phyloP scores from a whole-genome alignment of 2,888 invertebrate species.

The Rhingia rostrata region DNA sequence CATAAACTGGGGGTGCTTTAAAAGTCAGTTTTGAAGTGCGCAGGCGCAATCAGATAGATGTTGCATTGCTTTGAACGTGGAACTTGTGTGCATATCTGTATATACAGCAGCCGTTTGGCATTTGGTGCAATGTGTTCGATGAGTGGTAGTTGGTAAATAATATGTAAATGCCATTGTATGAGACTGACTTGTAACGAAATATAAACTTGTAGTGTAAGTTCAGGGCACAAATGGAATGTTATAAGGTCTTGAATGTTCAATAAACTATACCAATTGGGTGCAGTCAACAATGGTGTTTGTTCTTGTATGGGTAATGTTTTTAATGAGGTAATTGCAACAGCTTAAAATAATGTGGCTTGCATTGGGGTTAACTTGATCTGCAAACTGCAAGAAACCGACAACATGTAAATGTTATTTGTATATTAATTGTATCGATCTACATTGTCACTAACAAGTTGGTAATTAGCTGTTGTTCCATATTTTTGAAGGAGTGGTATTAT shows the following conservation, averaged over 20 bases:
- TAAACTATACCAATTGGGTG: slow-evolving; percentile 25
- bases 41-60: neutral
- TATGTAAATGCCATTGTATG: slow-evolving; percentile 21
- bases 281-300: slow-evolving; percentile 19
- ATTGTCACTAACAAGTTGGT: too few relatives aligned
- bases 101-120: neutral
- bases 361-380: too few relatives aligned
- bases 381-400: too few relatives aligned
- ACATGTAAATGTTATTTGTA: too few relatives aligned
- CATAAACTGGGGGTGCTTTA: slow-evolving; percentile 5
- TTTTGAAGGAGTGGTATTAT: too few relatives aligned
- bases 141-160: neutral
- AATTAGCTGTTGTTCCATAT: too few relatives aligned
- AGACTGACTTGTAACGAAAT: slow-evolving; percentile 1
- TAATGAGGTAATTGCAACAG: slow-evolving; percentile 27
- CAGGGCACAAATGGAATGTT: slow-evolving; percentile 17
- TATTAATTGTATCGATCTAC: too few relatives aligned
- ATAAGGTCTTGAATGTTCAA: slow-evolving; percentile 44
- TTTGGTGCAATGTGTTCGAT: slow-evolving; percentile 22
- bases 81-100: neutral
- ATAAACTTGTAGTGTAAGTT: neutral
- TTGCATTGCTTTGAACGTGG: slow-evolving; percentile 1
- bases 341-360: too few relatives aligned
- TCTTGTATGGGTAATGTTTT: slow-evolving; percentile 3
- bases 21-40: neutral